Evolutionary conservation across 2,113 vertebrate genomes (phyloP).

Genomic region (Myanophis thanlyinensis): DNA sequence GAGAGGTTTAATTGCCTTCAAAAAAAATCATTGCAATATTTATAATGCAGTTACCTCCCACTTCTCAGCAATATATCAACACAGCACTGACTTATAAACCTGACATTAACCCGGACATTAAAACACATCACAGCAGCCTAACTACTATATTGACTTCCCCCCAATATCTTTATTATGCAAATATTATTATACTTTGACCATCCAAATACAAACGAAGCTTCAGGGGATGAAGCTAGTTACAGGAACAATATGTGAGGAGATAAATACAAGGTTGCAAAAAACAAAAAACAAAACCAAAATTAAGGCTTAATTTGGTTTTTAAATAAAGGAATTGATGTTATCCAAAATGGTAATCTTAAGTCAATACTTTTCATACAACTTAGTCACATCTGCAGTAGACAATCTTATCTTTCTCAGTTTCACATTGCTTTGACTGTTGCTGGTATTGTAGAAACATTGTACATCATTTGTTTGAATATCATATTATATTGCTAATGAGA

Average conservation of each 20-base stretch:
- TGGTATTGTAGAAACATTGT: background rate
- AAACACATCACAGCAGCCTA: conserved; percentile 61
- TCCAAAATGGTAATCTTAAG: background rate
- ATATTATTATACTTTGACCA: conserved; percentile 3
- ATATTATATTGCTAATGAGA: conserved; percentile 12
- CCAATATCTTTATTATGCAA: conserved; percentile 55
- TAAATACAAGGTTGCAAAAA: conserved; percentile 30
- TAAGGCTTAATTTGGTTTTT: background rate
- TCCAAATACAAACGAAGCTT: conserved; percentile 49
- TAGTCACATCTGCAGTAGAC: background rate
- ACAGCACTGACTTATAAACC: conserved; percentile 58
- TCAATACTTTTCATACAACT: background rate
- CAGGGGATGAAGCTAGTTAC: conserved; percentile 34
- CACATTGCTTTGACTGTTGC: background rate
- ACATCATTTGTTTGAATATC: background rate
- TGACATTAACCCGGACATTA: conserved; percentile 54
- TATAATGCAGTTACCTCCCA: conserved; percentile 57
- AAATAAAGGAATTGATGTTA: background rate
- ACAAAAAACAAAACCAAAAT: conserved; percentile 1
- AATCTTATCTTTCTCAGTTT: background rate
- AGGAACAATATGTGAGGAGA: conserved; percentile 27
- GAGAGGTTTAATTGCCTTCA: conserved; percentile 37
- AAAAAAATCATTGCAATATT: conserved; percentile 61
- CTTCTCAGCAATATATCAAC: conserved; percentile 60
- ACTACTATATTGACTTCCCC: conserved; percentile 59